Conservation (phyloP, 2,113 vertebrate genomes). For the Sciurus niger region DNA sequence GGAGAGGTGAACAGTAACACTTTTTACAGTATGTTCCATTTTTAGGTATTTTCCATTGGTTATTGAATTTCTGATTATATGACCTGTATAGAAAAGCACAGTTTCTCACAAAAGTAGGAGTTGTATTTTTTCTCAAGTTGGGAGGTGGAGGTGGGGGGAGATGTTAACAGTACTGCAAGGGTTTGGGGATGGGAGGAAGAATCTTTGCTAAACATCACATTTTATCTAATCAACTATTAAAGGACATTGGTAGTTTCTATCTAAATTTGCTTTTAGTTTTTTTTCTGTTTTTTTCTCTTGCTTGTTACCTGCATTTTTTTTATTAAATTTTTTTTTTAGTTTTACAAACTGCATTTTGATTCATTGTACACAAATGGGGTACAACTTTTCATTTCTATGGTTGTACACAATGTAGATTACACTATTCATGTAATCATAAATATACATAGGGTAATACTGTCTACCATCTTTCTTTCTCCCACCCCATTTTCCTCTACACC, state of each 20-base stretch:
- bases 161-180: not conserved
- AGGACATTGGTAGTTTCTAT: not conserved
- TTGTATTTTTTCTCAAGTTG: not conserved
- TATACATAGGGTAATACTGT: too few species aligned
- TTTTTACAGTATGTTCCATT: not conserved
- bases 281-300: too few species aligned
- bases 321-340: too few species aligned
- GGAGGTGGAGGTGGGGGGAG: not conserved
- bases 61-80: conserved; percentile 11
- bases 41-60: not conserved
- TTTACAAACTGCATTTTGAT: too few species aligned
- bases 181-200: too few species aligned
- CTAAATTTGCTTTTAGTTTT: conserved; percentile 1
- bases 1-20: not conserved
- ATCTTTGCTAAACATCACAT: not conserved
- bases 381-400: too few species aligned
- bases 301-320: too few species aligned
- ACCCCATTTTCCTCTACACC: too few species aligned
- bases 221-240: not conserved
- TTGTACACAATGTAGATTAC: too few species aligned
- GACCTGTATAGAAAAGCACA: not conserved
- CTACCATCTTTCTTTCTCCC: too few species aligned
- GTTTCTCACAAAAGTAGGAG: not conserved
- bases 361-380: too few species aligned
- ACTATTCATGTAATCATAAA: too few species aligned